Percentiles rank a stretch among this genome's conserved stretches.
These are phyloP conservation scores for Salvelinus sp. DNA, from an alignment of 2,113 vertebrate species.

Conservation along the genomic window DNA sequence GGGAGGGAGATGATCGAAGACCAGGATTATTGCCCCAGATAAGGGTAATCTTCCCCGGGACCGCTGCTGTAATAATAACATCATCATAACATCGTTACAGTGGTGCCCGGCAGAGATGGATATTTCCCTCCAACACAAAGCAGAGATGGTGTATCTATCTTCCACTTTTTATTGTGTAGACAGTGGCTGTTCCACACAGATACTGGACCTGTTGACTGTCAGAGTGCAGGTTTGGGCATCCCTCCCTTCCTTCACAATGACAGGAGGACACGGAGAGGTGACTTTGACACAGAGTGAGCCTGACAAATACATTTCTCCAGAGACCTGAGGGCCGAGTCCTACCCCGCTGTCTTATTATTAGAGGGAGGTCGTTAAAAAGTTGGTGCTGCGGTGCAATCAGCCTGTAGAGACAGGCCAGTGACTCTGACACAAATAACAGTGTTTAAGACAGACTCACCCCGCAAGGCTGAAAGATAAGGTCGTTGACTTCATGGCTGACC, in stretches of 20 bases:
- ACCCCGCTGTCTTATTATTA: background rate
- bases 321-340: background rate
- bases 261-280: conserved; percentile 3
- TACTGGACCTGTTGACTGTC: conserved; percentile 18
- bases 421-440: conserved; percentile 38
- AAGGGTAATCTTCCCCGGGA: background rate
- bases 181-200: conserved; percentile 17
- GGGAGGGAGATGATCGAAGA: background rate
- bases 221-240: conserved; percentile 19
- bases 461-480: conserved; percentile 95
- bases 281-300: conserved; percentile 10
- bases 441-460: conserved; percentile 82
- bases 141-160: background rate
- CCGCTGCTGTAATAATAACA: background rate
- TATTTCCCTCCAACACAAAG: conserved; percentile 7
- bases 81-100: background rate
- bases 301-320: background rate
- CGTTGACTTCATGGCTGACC: conserved; percentile 98
- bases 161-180: conserved; percentile 16
- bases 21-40: background rate
- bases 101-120: background rate
- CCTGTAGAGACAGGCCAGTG: conserved; percentile 11
- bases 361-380: conserved; percentile 6
- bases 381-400: conserved; percentile 30
- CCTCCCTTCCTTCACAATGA: conserved; percentile 40